phyloP scores from a whole-genome alignment of 2,113 vertebrate genomes.

The Trachemys scripta region DNA sequence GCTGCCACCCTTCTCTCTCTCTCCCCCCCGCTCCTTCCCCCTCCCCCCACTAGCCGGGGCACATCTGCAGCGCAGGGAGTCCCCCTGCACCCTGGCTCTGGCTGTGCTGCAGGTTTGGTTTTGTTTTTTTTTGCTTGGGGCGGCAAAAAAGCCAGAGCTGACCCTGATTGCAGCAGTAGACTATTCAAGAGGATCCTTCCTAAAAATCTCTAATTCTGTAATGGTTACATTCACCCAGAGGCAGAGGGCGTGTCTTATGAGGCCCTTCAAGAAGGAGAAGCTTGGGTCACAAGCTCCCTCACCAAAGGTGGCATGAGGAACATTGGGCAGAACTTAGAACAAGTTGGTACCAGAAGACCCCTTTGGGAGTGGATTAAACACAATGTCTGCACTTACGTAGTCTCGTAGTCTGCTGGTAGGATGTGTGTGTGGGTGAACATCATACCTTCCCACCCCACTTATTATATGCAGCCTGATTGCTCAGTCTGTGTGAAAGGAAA shows the following conservation, averaged over 20 bases:
- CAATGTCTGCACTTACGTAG: not conserved
- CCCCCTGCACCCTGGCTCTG: no score
- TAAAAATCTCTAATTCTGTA: not conserved
- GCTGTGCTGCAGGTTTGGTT: no score
- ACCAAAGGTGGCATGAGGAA: not conserved
- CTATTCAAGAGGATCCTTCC: not conserved
- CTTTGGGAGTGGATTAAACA: not conserved
- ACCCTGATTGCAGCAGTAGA: not conserved
- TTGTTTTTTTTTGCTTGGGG: no score
- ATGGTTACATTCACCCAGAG: not conserved
- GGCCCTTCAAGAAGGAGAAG: not conserved
- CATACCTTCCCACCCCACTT: rapidly evolving
- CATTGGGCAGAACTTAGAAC: not conserved
- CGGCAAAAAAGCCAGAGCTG: no score
- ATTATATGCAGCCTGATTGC: not conserved
- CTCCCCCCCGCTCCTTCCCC: no score
- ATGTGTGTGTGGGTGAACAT: not conserved
- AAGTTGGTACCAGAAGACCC: not conserved
- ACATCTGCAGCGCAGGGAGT: no score
- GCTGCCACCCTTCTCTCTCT: no score
- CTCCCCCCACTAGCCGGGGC: no score
- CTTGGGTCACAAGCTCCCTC: not conserved
- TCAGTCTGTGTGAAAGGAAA: not conserved
- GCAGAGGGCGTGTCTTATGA: not conserved
- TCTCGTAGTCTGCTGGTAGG: not conserved